These are phyloP conservation scores for Troides helena DNA, from an alignment of 2,888 invertebrate species.

Conservation along the genomic window DNA sequence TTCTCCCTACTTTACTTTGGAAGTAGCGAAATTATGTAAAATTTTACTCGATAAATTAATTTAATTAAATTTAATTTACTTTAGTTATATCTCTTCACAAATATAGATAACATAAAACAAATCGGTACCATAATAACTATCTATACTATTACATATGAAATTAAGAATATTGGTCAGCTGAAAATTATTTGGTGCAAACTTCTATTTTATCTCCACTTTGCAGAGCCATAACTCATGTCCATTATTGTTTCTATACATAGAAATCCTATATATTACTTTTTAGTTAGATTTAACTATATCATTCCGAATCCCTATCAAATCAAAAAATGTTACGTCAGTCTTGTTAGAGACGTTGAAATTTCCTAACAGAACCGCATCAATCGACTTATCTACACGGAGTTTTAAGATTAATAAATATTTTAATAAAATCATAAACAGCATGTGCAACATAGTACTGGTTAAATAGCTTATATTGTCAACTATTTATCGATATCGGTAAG, in stretches of 20 bases:
- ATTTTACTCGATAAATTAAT: too few relatives aligned
- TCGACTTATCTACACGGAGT: background rate
- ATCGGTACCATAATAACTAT: too few relatives aligned
- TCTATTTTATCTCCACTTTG: background rate
- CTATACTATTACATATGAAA: background rate
- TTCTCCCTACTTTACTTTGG: too few relatives aligned
- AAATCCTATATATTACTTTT: too few relatives aligned
- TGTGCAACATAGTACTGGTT: constrained; percentile 3
- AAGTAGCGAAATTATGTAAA: too few relatives aligned
- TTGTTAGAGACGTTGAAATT: background rate
- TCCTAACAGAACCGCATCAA: background rate
- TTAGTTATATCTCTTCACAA: background rate
- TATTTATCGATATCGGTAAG: constrained; percentile 20
- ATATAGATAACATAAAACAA: background rate
- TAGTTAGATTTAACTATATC: too few relatives aligned
- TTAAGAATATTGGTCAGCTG: background rate
- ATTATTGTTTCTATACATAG: too few relatives aligned
- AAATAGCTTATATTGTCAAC: background rate
- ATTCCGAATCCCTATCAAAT: background rate
- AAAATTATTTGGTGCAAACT: background rate
- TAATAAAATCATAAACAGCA: constrained; percentile 1
- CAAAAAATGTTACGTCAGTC: background rate
- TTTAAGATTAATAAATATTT: background rate
- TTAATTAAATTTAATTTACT: too few relatives aligned
- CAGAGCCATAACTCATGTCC: background rate